Evolutionary conservation across 2,797 vertebrate species (phyloP).

Genomic region (Pangasius krempfi): DNA sequence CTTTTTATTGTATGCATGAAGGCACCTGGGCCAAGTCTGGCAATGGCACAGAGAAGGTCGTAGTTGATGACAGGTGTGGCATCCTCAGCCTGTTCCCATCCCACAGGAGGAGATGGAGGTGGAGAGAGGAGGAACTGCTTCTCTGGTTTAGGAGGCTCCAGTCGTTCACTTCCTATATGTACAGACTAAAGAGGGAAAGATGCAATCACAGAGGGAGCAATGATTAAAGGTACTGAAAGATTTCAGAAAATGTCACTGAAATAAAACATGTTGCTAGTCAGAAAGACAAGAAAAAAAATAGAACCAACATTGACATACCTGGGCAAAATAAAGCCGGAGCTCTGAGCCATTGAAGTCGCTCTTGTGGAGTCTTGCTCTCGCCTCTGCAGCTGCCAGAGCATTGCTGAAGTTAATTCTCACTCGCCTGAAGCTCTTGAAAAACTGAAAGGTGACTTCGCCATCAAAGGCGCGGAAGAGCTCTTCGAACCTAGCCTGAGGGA

Average conservation of each 20-base stretch:
- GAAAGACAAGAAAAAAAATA: neutral
- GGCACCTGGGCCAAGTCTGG: slow-evolving; percentile 91
- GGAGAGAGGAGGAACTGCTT: slow-evolving; percentile 96
- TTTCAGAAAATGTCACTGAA: neutral
- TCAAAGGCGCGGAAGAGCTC: slow-evolving; percentile 87
- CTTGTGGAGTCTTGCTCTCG: slow-evolving; percentile 87
- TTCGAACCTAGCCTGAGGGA: slow-evolving; percentile 84
- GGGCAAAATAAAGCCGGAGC: slow-evolving; percentile 92
- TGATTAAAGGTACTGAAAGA: neutral
- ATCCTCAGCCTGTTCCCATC: slow-evolving; percentile 88
- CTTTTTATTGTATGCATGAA: neutral
- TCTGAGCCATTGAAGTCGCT: slow-evolving; percentile 91
- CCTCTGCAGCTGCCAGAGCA: slow-evolving; percentile 87
- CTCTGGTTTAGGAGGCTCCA: slow-evolving; percentile 92
- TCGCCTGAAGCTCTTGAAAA: slow-evolving; percentile 93
- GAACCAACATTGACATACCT: slow-evolving; percentile 72
- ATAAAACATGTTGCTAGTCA: neutral
- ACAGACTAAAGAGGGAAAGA: slow-evolving; percentile 77
- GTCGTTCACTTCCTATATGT: slow-evolving; percentile 88
- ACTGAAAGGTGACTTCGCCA: slow-evolving; percentile 90
- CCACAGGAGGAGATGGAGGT: slow-evolving; percentile 90
- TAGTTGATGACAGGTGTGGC: slow-evolving; percentile 92
- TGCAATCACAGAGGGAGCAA: neutral
- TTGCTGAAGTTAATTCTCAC: slow-evolving; percentile 92
- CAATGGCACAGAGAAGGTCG: slow-evolving; percentile 92